Percentiles rank a stretch among this genome's conserved stretches.
Evolutionary conservation across 1,140 invertebrate species (phyloP).

Genomic region (Sycophaga agraensis): DNA sequence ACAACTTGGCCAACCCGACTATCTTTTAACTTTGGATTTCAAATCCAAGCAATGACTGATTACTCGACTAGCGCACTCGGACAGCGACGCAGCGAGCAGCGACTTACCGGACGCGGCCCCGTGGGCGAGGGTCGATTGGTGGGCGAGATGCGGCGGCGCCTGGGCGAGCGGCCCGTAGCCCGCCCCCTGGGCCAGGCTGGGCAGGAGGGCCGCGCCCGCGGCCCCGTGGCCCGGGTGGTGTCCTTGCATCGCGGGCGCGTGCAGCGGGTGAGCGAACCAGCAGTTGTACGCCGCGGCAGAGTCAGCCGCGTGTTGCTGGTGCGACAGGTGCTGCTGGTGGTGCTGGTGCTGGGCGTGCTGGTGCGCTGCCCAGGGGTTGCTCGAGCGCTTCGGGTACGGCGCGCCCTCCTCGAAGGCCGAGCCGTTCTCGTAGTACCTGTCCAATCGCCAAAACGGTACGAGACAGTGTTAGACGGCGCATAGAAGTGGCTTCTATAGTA

Average conservation of each 20-base stretch:
- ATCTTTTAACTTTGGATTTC: too few relatives aligned
- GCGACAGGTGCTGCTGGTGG: neutral
- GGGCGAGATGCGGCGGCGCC: neutral
- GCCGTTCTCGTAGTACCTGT: slow-evolving; percentile 59
- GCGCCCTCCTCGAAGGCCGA: slow-evolving; percentile 43
- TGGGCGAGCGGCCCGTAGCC: slow-evolving; percentile 22
- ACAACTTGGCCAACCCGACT: too few relatives aligned
- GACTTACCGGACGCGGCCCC: neutral
- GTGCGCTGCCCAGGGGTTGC: slow-evolving; percentile 43
- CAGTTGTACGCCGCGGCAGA: slow-evolving; percentile 37
- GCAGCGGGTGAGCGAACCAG: slow-evolving; percentile 48
- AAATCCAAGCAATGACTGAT: too few relatives aligned
- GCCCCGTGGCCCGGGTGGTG: slow-evolving; percentile 27
- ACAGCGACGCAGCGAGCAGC: too few relatives aligned
- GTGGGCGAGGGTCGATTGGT: neutral
- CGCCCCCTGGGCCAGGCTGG: slow-evolving; percentile 37
- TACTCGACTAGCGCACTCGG: too few relatives aligned
- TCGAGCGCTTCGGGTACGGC: slow-evolving; percentile 44
- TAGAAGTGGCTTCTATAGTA: too few relatives aligned
- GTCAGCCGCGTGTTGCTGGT: slow-evolving; percentile 32
- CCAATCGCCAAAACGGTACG: too few relatives aligned
- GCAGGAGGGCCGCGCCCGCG: slow-evolving; percentile 35
- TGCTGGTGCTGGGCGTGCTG: slow-evolving; percentile 41
- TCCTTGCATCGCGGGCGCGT: slow-evolving; percentile 34
- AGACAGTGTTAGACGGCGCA: too few relatives aligned